Conservation (phyloP, 2,797 vertebrate genomes). For the Rhinatrema bivittatum region DNA sequence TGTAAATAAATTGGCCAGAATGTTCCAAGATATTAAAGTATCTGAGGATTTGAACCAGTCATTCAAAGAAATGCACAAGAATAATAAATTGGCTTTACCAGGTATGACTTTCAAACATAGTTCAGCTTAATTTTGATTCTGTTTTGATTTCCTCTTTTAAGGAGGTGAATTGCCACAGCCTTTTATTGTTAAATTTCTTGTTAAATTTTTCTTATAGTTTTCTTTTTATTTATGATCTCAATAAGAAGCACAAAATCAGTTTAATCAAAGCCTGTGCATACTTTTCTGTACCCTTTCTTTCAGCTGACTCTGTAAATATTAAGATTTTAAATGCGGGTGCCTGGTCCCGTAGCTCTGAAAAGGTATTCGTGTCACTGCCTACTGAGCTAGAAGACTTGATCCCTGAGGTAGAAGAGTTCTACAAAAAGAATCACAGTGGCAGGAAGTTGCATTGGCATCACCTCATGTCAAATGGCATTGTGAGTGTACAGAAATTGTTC, state of each 20-base stretch:
- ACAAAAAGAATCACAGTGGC: conserved; percentile 97
- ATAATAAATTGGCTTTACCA: conserved; percentile 92
- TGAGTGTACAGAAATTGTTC: conserved; percentile 48
- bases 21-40: conserved; percentile 98
- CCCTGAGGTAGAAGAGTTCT: conserved; percentile 96
- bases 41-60: conserved; percentile 96
- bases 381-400: conserved; percentile 95
- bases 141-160: no score
- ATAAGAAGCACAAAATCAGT: background rate
- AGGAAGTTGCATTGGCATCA: conserved; percentile 98
- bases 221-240: background rate
- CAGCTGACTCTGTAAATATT: conserved; percentile 97
- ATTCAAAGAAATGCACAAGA: conserved; percentile 98
- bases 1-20: conserved; percentile 94
- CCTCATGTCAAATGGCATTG: conserved; percentile 98
- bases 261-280: conserved; percentile 1
- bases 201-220: background rate
- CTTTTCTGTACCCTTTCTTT: background rate
- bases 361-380: conserved; percentile 93
- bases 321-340: conserved; percentile 97
- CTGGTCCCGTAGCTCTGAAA: conserved; percentile 96
- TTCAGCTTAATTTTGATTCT: no score
- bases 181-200: no score
- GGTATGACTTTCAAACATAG: conserved; percentile 65
- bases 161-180: no score